Evolutionary conservation across 2,797 vertebrate species (phyloP).

Genomic region (Sternarchorhynchus goeldii): DNA sequence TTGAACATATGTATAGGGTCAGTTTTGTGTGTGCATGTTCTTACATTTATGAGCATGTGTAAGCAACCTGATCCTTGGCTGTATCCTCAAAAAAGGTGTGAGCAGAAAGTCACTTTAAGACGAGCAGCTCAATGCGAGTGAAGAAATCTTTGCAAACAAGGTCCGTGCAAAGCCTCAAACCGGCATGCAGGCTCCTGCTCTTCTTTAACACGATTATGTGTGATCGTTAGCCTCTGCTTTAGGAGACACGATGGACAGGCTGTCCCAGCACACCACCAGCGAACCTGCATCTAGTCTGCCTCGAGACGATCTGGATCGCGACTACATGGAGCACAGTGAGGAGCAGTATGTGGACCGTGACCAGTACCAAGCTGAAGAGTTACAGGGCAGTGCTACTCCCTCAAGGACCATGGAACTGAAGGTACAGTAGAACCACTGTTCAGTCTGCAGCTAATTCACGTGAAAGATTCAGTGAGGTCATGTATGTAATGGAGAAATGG

Average conservation of each 20-base stretch:
- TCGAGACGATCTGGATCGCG: slow-evolving; percentile 79
- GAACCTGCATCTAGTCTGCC: slow-evolving; percentile 75
- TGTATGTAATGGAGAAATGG: background rate
- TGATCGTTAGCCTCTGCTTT: slow-evolving; percentile 80
- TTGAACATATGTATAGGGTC: no score
- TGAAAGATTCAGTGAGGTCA: background rate
- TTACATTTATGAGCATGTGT: no score
- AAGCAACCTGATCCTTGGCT: no score
- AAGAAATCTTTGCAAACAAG: background rate
- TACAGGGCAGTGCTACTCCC: slow-evolving; percentile 77
- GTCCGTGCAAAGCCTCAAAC: background rate
- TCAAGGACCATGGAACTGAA: slow-evolving; percentile 89
- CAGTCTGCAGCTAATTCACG: background rate
- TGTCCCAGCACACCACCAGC: slow-evolving; percentile 77
- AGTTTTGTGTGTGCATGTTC: no score
- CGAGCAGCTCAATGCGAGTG: background rate
- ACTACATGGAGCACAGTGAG: slow-evolving; percentile 67
- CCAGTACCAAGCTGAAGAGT: slow-evolving; percentile 63
- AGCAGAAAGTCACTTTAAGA: no score
- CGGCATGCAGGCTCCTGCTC: no score
- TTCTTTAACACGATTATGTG: slow-evolving; percentile 6
- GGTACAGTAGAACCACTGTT: slow-evolving; percentile 71
- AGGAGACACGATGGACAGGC: slow-evolving; percentile 87
- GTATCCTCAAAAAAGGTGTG: no score
- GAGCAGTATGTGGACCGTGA: slow-evolving; percentile 74